phyloP scores from a whole-genome alignment of 2,888 invertebrate genomes.

The Hypselothyrea guttata region DNA sequence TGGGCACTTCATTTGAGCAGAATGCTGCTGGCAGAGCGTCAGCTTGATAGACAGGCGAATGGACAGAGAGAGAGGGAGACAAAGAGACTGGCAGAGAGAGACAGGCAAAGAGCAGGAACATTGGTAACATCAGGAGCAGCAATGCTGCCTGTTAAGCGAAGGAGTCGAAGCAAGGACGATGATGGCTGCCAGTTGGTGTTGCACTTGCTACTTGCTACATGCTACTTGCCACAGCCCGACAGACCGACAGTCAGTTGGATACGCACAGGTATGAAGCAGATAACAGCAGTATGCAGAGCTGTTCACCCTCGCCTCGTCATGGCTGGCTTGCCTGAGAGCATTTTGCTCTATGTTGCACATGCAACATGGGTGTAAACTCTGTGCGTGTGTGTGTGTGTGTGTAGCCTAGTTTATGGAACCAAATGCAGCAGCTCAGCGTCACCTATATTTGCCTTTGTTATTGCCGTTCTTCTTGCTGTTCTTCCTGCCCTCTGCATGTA shows the following conservation, averaged over 20 bases:
- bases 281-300: slow-evolving; percentile 9
- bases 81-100: slow-evolving; percentile 3
- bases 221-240: slow-evolving; percentile 37
- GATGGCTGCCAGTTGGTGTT: slow-evolving; percentile 45
- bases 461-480: slow-evolving; percentile 30
- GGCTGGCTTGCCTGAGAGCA: slow-evolving; percentile 43
- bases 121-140: slow-evolving; percentile 15
- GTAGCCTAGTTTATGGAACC: slow-evolving; percentile 48
- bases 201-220: slow-evolving; percentile 26
- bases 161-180: slow-evolving; percentile 2
- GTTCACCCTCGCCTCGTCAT: slow-evolving; percentile 49
- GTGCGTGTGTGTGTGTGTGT: slow-evolving; percentile 11
- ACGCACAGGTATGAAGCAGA: slow-evolving; percentile 32
- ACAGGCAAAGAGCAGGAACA: slow-evolving; percentile 14
- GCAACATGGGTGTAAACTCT: slow-evolving; percentile 28
- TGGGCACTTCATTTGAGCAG: slow-evolving; percentile 38
- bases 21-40: slow-evolving; percentile 50
- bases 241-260: slow-evolving; percentile 48
- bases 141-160: too few relatives aligned
- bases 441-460: slow-evolving; percentile 63
- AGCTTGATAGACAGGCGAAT: slow-evolving; percentile 52
- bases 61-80: slow-evolving; percentile 10
- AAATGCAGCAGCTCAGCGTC: slow-evolving; percentile 44
- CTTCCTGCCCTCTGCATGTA: slow-evolving; percentile 50
- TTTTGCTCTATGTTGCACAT: slow-evolving; percentile 50